Conservation (phyloP, 2,113 vertebrate species). For the Thunnus maccoyii region DNA sequence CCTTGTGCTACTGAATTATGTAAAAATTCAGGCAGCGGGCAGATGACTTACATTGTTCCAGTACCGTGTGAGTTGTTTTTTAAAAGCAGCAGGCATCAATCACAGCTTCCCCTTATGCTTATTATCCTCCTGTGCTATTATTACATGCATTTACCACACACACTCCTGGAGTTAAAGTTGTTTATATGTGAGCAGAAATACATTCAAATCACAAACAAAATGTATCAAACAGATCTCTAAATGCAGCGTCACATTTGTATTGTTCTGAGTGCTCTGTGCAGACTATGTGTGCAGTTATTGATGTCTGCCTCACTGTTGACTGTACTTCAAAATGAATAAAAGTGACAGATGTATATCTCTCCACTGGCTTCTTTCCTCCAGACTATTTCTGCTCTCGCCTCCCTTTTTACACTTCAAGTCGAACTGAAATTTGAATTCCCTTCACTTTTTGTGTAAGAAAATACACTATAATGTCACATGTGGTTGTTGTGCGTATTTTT, state of each 20-base stretch:
- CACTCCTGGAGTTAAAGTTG: slow-evolving; percentile 22
- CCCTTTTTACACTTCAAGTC: neutral
- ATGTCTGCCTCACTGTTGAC: slow-evolving; percentile 18
- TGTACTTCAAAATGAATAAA: slow-evolving; percentile 31
- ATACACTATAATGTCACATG: too few relatives aligned
- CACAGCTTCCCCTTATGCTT: slow-evolving; percentile 13
- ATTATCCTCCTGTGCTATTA: slow-evolving; percentile 34
- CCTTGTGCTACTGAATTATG: slow-evolving; percentile 9
- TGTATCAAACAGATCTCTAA: neutral
- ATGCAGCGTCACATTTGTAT: neutral
- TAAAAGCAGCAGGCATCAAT: slow-evolving; percentile 54
- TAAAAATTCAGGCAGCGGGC: too few relatives aligned
- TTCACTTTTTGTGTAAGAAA: neutral
- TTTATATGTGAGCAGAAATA: neutral
- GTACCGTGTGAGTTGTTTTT: slow-evolving; percentile 26
- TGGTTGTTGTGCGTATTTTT: neutral
- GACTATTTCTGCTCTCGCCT: neutral
- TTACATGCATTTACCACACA: slow-evolving; percentile 18
- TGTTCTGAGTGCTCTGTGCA: neutral
- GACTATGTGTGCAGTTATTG: neutral
- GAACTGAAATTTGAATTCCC: neutral
- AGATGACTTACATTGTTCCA: slow-evolving; percentile 40
- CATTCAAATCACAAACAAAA: slow-evolving; percentile 13
- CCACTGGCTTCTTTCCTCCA: slow-evolving; percentile 1
- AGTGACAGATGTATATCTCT: slow-evolving; percentile 17